Evolutionary conservation across 2,797 vertebrate species (phyloP), one percentile per base, ranked within the genome.

Genomic region (Poeciliopsis presidionis): DNA sequence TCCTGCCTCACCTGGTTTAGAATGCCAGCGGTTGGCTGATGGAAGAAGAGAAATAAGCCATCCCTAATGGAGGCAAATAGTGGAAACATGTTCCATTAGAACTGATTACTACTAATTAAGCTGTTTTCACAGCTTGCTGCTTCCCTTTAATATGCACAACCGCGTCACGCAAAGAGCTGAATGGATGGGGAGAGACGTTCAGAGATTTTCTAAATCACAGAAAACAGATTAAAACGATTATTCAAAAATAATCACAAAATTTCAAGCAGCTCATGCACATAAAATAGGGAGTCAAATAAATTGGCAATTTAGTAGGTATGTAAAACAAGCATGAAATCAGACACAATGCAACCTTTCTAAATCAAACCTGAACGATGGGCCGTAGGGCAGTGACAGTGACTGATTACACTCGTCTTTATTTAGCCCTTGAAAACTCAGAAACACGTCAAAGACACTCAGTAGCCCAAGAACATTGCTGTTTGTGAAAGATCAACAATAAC

Each of bases 91-190:
- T 94, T 95, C 90, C 93, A 94, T 95, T 94, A 94, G 92, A 95
- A 94, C 92, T 92, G 92, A 96, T 95, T 95, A 95, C 88, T 84
- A 88, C 92, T 94, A 95, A 96, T 96, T 95, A 95, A 95, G 93
- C 91, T 89, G 90, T 93, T 95, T 95, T 95, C 93, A 95, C 93
- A 95, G 94, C 93, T 94, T 92, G 93, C 92, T 94, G 92, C 93
- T 79, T 93, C 92, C 89, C 91, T 91, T 95, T 95, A 93, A 92
- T 92, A 93, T 94, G 94, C 89, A 90, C 79, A 85, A 90, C 91
- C 90, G 89, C 84, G 89, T 92, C 90, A 89, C 89, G 83, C 80
- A 80, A 91, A 88, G 85, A 80, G 81, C 86, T 78, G 77, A 81
- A 77, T 88, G 79, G 88, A 89, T 90, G 84, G 76, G 77, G 85